phyloP scores from a whole-genome alignment of 2,888 invertebrate species.

The Sympetrum striolatum region DNA sequence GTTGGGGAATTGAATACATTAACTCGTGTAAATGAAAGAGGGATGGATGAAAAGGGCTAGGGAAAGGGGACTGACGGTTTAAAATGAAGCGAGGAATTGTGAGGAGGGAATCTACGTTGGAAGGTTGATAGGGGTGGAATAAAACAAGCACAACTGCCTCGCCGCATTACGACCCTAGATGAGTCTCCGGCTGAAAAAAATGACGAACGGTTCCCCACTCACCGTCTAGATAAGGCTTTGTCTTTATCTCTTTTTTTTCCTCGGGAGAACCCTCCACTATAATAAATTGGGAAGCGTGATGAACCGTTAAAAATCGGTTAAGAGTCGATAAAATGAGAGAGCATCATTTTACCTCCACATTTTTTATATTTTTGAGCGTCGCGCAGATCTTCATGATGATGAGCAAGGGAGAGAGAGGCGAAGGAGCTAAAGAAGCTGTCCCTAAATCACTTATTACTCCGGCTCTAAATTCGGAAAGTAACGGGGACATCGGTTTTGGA shows the following conservation, averaged over 20 bases:
- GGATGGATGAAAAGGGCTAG: no score
- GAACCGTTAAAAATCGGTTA: background rate
- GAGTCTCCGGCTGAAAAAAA: background rate
- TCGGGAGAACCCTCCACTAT: background rate
- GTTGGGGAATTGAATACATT: no score
- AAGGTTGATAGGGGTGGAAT: background rate
- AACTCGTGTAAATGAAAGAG: no score
- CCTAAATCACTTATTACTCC: background rate
- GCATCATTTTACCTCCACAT: background rate
- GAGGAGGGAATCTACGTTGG: background rate
- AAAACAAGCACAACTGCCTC: background rate
- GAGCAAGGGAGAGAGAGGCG: background rate
- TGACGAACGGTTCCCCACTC: background rate
- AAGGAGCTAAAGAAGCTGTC: background rate
- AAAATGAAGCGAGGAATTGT: no score
- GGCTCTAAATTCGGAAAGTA: background rate
- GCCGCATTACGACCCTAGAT: background rate
- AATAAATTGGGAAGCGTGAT: background rate
- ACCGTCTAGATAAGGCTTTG: background rate
- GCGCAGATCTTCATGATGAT: background rate
- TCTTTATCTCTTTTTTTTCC: background rate
- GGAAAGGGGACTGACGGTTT: no score
- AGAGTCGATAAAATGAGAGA: background rate
- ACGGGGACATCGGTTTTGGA: background rate
- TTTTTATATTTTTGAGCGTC: background rate